Evolutionary conservation across 2,888 invertebrate genomes (phyloP), one percentile per base, ranked within the genome.

Genomic region (Deilephila porcellus): DNA sequence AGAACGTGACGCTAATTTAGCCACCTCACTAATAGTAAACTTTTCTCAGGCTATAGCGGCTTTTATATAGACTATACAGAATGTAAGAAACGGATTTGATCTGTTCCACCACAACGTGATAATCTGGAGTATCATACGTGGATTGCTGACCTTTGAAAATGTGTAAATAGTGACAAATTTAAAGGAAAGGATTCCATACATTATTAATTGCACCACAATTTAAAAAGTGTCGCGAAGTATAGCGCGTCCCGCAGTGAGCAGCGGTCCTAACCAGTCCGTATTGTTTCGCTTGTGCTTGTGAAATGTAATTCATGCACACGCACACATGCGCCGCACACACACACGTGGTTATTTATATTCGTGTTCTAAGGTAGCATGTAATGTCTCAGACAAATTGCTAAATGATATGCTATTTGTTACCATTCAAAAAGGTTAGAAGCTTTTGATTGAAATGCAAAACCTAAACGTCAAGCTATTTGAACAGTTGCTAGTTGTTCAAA

Each of bases 261-360:
- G n/a, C 3, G 11, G 11, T 62, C 62, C 25, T 37, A 25, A 62
- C 25, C 53, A 20, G n/a, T 34, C 52, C 82, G 91, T 92, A 93
- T 93, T 93, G 93, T 93, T 92, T 88, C 86, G 86, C 85, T 81
- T 82, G 90, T 88, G 88, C 87, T 88, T 88, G 90, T 88, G 88
- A 87, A 86, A 89, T 90, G 90, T 89, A 87, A 88, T 89, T 88
- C 88, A 87, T 88, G 87, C 87, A 84, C 88, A 86, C 86, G 88
- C 85, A 88, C 88, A 87, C 81, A 88, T 84, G 84, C 85, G 86
- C 85, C 76, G 70, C 71, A 76, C 74, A 75, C 29, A 60, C 45
- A 45, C 81, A 79, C 37, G 45, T 25, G 17, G 81, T 85, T 90
- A 89, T 89, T 90, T 91, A 90, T 90, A 91, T 89, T 88, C 85